phyloP scores from a whole-genome alignment of 2,888 invertebrate species.

The Drosophila lacicola region DNA sequence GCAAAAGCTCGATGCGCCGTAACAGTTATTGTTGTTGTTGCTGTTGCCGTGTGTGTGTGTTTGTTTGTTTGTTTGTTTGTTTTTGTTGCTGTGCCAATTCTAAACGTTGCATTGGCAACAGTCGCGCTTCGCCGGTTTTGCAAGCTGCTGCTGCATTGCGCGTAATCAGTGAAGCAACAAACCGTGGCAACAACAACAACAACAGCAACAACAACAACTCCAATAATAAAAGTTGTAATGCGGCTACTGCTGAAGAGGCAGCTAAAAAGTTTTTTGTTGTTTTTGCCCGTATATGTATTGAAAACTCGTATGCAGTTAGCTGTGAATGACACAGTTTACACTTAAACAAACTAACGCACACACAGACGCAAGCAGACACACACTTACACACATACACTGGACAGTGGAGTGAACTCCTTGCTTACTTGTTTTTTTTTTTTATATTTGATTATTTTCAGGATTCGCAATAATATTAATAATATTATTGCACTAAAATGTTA shows the following conservation, averaged over 20 bases:
- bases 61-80: slow-evolving; percentile 28
- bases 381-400: slow-evolving; percentile 4
- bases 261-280: slow-evolving; percentile 31
- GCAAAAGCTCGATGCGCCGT: slow-evolving; percentile 66
- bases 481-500: slow-evolving; percentile 15
- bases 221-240: slow-evolving; percentile 47
- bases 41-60: neutral
- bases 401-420: slow-evolving; percentile 43
- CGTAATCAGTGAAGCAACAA: slow-evolving; percentile 82
- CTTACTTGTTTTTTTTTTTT: slow-evolving; percentile 52
- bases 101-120: slow-evolving; percentile 80
- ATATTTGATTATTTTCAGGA: slow-evolving; percentile 18
- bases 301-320: slow-evolving; percentile 73
- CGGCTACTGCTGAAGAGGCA: slow-evolving; percentile 58
- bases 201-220: slow-evolving; percentile 49
- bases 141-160: slow-evolving; percentile 73
- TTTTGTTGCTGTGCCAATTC: slow-evolving; percentile 77
- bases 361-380: slow-evolving; percentile 14
- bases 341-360: slow-evolving; percentile 24
- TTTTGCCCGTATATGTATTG: slow-evolving; percentile 42
- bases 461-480: slow-evolving; percentile 7
- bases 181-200: slow-evolving; percentile 67
- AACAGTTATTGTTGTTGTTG: slow-evolving; percentile 58
- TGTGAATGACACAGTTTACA: slow-evolving; percentile 78
- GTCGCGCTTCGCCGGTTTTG: slow-evolving; percentile 82